Evolutionary conservation across 2,888 invertebrate species (phyloP).

Genomic region (Phymatocera aterrima): DNA sequence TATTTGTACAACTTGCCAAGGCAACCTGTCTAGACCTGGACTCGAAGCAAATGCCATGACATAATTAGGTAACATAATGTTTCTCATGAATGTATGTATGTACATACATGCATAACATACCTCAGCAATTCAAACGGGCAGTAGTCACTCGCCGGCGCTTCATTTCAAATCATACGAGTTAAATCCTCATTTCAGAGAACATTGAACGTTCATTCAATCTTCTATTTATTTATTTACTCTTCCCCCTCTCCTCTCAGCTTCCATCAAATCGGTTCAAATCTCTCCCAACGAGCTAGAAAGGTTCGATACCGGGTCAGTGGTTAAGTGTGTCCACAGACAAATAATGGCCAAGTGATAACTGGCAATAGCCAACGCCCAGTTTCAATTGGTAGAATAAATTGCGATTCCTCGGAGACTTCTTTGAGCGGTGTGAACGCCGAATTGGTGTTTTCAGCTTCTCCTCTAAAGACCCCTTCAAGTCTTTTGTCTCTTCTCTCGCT

Average conservation of each 20-base stretch:
- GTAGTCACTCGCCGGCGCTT: not conserved
- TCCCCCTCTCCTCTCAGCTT: not conserved
- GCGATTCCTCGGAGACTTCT: slow-evolving; percentile 2
- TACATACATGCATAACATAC: no score
- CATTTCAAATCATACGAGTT: not conserved
- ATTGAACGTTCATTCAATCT: not conserved
- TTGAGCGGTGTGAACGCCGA: not conserved
- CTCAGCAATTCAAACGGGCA: not conserved
- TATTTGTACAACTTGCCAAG: slow-evolving; percentile 28
- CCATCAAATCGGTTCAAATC: not conserved
- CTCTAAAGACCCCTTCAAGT: not conserved
- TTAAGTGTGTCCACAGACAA: not conserved
- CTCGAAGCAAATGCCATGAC: slow-evolving; percentile 13
- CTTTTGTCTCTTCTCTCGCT: not conserved
- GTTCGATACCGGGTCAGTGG: slow-evolving; percentile 16
- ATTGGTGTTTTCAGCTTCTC: not conserved
- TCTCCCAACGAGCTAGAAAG: not conserved
- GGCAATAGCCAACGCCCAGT: not conserved
- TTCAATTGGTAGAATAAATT: slow-evolving; percentile 2
- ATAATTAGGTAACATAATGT: slow-evolving; percentile 10
- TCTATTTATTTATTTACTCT: not conserved
- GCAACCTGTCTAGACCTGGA: slow-evolving; percentile 3
- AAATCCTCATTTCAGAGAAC: not conserved
- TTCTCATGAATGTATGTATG: not conserved
- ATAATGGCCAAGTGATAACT: slow-evolving; percentile 21